Percentiles rank a stretch among this genome's conserved stretches.
These are phyloP conservation scores for Calameuta pallipes DNA, from an alignment of 2,888 invertebrate species.

Conservation along the genomic window DNA sequence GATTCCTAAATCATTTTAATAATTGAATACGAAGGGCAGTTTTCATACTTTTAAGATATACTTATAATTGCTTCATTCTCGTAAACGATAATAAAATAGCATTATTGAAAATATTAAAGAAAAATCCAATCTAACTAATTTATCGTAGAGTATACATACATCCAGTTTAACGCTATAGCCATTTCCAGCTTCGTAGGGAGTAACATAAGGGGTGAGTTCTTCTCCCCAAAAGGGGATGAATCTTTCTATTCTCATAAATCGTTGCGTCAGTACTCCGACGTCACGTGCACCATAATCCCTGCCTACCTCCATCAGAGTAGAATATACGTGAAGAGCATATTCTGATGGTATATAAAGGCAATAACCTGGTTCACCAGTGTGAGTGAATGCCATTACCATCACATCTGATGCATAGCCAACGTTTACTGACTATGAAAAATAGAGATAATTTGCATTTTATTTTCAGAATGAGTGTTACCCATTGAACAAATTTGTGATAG, in stretches of 20 bases:
- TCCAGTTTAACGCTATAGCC: constrained; percentile 73
- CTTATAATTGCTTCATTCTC: neutral
- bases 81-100: neutral
- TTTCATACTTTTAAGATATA: neutral
- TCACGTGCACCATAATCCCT: constrained; percentile 76
- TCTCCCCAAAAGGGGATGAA: constrained; percentile 81
- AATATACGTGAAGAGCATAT: constrained; percentile 80
- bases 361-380: constrained; percentile 79
- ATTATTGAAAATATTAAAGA: constrained; percentile 7
- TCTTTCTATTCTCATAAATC: constrained; percentile 76
- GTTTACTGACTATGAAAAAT: constrained; percentile 69
- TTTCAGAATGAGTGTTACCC: neutral
- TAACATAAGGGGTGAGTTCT: constrained; percentile 73
- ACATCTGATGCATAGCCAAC: constrained; percentile 78
- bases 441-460: neutral
- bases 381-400: constrained; percentile 78
- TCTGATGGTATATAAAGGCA: constrained; percentile 78
- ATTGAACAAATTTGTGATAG: constrained; percentile 1
- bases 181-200: constrained; percentile 75
- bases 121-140: constrained; percentile 3
- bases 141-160: constrained; percentile 39
- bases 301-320: constrained; percentile 74
- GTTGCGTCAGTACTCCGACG: constrained; percentile 76
- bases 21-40: neutral
- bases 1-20: neutral